Evolutionary conservation across 2,797 vertebrate species (phyloP), one percentile per base, ranked within the genome.

Genomic region (Peromyscus eremicus): DNA sequence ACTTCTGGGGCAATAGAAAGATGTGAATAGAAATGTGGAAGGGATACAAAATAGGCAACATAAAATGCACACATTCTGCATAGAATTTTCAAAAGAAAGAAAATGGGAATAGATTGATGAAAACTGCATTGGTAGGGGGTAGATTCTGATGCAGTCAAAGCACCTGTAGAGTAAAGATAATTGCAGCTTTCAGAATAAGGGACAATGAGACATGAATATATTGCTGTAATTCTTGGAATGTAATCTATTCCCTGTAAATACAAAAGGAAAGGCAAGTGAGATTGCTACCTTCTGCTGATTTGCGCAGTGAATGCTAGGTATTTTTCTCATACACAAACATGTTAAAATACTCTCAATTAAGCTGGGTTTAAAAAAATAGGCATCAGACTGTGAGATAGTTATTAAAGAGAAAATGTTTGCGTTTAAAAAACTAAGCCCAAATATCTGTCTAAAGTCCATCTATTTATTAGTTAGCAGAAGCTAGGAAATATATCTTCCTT

Each of bases 101-200:
- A 49, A 49, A 68, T 3, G 5, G 43, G 23, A 85, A 62, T 37
- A 94, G 76, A 37, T 13, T 93, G 40, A 83, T 94, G 25, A 46
- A 92, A 96, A 73, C 49, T 70, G 79, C 12, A 32, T 25, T 37
- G 2, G 79, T 80, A 55, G 68, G 71, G 66, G 73, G 84, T 84
- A 91, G 85, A 95, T 92, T 90, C 7, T 2, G 5, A 40, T 89
- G 89, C 66, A 40, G 0, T 83, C 60, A 76, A 64, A 94, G 68
- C 52, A 62, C 92, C 88, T 75, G 68, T 80, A 84, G 86, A 95
- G 86, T 89, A 55, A 81, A 94, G 91, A 80, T 80, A 95, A 95
- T 96, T 79, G 84, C 6, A 62, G 19, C 29, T 86, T 71, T 95
- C 82, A 92, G 81, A 89, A 83, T 32, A 60, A 71, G n/a, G 40